phyloP scores from a whole-genome alignment of 2,113 vertebrate species.

The Thomomys bottae region DNA sequence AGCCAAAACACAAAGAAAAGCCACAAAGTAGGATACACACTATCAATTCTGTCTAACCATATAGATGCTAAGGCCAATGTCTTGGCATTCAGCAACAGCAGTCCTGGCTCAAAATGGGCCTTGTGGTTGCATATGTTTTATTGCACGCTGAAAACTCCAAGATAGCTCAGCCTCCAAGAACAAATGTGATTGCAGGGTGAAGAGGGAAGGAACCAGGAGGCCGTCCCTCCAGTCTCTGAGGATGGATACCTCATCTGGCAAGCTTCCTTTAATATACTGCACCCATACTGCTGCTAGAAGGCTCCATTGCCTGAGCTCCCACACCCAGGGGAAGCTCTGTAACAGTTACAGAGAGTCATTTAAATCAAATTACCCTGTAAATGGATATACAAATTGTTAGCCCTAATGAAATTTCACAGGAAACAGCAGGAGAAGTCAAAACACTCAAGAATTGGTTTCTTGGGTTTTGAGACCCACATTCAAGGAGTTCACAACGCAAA shows the following conservation, averaged over 20 bases:
- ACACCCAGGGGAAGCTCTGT: slow-evolving; percentile 5
- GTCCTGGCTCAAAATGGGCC: slow-evolving; percentile 45
- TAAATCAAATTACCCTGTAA: slow-evolving; percentile 79
- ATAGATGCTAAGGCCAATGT: slow-evolving; percentile 4
- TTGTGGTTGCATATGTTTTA: slow-evolving; percentile 72
- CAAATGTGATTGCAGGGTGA: slow-evolving; percentile 68
- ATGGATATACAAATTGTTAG: slow-evolving; percentile 81
- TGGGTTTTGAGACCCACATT: slow-evolving; percentile 68
- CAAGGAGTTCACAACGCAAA: slow-evolving; percentile 67
- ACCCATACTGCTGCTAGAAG: neutral
- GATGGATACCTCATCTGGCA: neutral
- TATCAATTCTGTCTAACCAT: slow-evolving; percentile 67
- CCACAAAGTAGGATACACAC: slow-evolving; percentile 61
- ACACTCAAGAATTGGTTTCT: slow-evolving; percentile 74
- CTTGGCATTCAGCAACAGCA: slow-evolving; percentile 51
- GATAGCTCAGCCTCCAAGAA: slow-evolving; percentile 64
- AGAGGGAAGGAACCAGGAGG: slow-evolving; percentile 52
- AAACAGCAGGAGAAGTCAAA: slow-evolving; percentile 74
- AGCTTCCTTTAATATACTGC: neutral
- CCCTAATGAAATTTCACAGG: slow-evolving; percentile 79
- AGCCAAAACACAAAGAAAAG: slow-evolving; percentile 72
- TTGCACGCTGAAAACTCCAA: slow-evolving; percentile 58
- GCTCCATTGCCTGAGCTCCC: neutral
- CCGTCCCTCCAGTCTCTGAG: neutral
- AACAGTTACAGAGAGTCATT: slow-evolving; percentile 68